Conservation (phyloP, 2,888 invertebrate genomes). For the Andrena bucephala region DNA sequence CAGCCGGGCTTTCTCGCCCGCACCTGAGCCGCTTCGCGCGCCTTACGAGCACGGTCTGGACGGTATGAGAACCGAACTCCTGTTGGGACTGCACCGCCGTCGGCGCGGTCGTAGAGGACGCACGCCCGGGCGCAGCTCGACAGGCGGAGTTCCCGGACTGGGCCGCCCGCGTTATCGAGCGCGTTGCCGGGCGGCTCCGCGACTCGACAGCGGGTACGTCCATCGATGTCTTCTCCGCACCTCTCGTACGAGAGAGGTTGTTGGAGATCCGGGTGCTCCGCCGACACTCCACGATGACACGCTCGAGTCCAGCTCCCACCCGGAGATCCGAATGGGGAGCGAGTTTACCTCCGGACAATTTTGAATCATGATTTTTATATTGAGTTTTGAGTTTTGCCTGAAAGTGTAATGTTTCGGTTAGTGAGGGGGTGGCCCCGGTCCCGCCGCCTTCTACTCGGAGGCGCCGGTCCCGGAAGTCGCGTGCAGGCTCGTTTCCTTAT, state of each 20-base stretch:
- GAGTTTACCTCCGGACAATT: background rate
- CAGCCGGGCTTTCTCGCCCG: too few species aligned
- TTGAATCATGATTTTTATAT: background rate
- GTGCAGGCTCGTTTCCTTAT: too few species aligned
- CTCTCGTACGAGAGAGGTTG: background rate
- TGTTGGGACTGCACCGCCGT: too few species aligned
- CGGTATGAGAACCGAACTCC: too few species aligned
- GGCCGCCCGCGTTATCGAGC: too few species aligned
- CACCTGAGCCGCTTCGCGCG: too few species aligned
- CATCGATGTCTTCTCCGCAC: background rate
- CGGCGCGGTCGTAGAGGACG: too few species aligned
- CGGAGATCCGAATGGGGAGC: background rate
- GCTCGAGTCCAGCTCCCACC: background rate
- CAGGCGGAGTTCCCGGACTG: background rate
- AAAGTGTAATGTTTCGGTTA: background rate
- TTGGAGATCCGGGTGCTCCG: background rate
- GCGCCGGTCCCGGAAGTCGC: too few species aligned
- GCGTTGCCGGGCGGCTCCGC: background rate
- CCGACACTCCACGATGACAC: background rate
- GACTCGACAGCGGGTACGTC: background rate
- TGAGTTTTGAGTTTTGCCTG: background rate
- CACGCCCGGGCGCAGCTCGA: too few species aligned
- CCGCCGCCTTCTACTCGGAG: too few species aligned
- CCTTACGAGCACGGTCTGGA: too few species aligned
- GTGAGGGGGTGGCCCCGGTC: background rate